Conservation (phyloP, 2,797 vertebrate species). For the Spinibarbus caldwelli region DNA sequence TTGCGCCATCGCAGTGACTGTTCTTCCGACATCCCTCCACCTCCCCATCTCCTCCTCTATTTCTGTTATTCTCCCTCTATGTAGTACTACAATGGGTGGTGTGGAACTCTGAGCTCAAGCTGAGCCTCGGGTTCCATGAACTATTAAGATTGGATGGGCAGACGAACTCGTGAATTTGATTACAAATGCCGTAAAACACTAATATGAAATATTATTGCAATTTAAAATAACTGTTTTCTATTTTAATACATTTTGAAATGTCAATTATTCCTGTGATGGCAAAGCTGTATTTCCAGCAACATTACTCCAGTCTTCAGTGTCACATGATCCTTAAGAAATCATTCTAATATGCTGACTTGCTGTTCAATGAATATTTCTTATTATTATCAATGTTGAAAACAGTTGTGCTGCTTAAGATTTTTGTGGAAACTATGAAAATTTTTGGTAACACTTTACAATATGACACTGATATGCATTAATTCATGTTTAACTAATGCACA, state of each 20-base stretch:
- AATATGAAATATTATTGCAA: not conserved
- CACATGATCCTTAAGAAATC: not conserved
- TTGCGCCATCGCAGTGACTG: too few species aligned
- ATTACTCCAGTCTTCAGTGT: not conserved
- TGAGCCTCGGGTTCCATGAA: too few species aligned
- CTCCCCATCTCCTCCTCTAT: too few species aligned
- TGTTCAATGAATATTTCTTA: not conserved
- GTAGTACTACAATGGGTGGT: too few species aligned
- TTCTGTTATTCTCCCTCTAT: too few species aligned
- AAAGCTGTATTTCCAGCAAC: not conserved
- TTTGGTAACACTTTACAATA: too few species aligned
- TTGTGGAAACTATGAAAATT: not conserved
- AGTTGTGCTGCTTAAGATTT: not conserved
- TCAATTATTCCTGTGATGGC: too few species aligned
- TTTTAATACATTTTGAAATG: not conserved
- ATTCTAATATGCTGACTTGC: not conserved
- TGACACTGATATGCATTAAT: too few species aligned
- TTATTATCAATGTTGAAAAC: not conserved
- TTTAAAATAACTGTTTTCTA: not conserved
- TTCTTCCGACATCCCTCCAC: too few species aligned
- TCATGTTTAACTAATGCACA: too few species aligned
- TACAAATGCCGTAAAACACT: not conserved
- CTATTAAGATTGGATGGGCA: too few species aligned
- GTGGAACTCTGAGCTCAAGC: too few species aligned
- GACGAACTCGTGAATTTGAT: not conserved